Base-by-base conservation (phyloP, 2,888 invertebrate genomes). In the Synergus laeviventris region DNA sequence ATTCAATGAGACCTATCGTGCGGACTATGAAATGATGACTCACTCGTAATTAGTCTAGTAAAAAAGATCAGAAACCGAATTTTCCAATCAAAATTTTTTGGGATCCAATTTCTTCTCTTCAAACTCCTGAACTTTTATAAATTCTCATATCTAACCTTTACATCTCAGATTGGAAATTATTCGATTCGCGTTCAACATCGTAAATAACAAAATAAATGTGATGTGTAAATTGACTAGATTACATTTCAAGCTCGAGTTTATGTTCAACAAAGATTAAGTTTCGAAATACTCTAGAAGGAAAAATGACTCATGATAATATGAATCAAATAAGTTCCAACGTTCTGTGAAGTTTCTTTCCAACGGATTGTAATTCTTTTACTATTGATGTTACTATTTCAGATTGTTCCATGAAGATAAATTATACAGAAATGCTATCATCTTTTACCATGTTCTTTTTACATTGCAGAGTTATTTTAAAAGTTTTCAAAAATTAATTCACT, bases 1-100 rank as follows among this genome's bases (percentile, higher is more conserved):
- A 64, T 45, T 16, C 21, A 66, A 49, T 49, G 49, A 70, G 70
- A 70, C 45, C 70, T 49, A 70, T 49, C 70, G 31, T 36, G 70
- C 11, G 70, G 31, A 70, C 49, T 31, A 45, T 21, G 56, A 56
- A 45, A 45, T 49, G 31, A 70, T 11, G 49, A 70, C 31, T 70
- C 31, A 70, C 12, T 70, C 49, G 49, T 70, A 14, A 49, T 70
- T 42, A 70, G n/a, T 70, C 31, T n/a, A 42, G 16, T 70, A 16
- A 70, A n/a, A 31, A 14, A 31, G 66, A 66, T 42, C 14, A 11
- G 64, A 45, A 45, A 45, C 12, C 42, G 42, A 49, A 31, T 45
- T 70, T n/a, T 49, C 49, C 16, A 36, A 49, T 70, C 70, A 70
- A 70, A 49, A 70, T 66, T 31, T 24, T 45, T 66, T 49, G 16